Base-by-base conservation (phyloP, 2,113 vertebrate species). In the Malaclemys terrapin region DNA sequence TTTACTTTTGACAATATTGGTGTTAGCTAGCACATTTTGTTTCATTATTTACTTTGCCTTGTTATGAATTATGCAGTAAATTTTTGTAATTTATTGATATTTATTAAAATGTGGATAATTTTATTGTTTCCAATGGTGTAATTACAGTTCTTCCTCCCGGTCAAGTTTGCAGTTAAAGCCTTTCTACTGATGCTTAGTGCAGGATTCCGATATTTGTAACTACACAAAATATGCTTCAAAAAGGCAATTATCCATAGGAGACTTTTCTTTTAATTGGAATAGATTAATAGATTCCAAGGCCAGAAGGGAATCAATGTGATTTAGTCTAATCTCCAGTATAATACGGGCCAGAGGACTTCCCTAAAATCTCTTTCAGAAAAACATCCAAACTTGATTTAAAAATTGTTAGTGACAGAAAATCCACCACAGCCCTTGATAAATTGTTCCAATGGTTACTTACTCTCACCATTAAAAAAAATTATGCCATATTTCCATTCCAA, bases 1-100 rank as follows among this genome's bases (percentile, higher is more conserved):
- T 42, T 75, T 75, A 14, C 38, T 75, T 42, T 75, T 75, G 38
- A 75, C n/a, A 35, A 42, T 38, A 10, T 75, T 42, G 35, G 35
- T 69, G 62, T 69, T 35, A n/a, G 17, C 13, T 69, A 31, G 31
- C 29, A 69, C 16, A 54, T 22, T 10, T 17, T 45, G 10, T 75
- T 75, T 75, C 5, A 75, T 8, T 72, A 47, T 76, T 42, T 76
- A 47, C 38, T 45, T 75, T 76, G 6, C 5, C 24, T 24, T 76
- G 69, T 76, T 76, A 27, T 27, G n/a, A 75, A 22, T 65, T 35
- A 35, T 29, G 8, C 35, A 45, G 10, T 76, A 25, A 13, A 45
- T 16, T 93, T 96, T 90, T 88, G 86, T 80, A 96, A 82, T 56
- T 84, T 82, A 69, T 86, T 94, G 87, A 50, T 56, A 92, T 88